phyloP scores from a whole-genome alignment of 1,140 invertebrate species.

The Carposina sasakii region DNA sequence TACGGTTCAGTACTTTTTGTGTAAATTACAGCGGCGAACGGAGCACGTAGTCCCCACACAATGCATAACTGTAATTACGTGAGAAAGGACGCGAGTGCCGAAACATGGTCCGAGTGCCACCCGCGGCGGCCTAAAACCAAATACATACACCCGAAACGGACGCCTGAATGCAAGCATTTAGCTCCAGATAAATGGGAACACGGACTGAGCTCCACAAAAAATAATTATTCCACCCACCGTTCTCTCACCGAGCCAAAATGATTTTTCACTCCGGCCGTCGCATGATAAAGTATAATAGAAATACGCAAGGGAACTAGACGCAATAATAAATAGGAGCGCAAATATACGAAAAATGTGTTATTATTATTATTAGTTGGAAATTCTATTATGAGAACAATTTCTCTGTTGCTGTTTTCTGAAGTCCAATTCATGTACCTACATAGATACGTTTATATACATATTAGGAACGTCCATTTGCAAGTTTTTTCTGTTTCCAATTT shows the following conservation, averaged over 20 bases:
- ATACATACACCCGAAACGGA: slow-evolving; percentile 21
- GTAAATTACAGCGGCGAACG: slow-evolving; percentile 50
- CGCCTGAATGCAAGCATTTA: slow-evolving; percentile 30
- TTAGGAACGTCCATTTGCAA: too few relatives aligned
- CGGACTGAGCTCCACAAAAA: slow-evolving; percentile 22
- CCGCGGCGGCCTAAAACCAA: slow-evolving; percentile 17
- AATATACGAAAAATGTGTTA: too few relatives aligned
- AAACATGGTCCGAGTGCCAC: slow-evolving; percentile 26
- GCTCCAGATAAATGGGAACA: slow-evolving; percentile 30
- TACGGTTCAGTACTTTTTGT: slow-evolving; percentile 41
- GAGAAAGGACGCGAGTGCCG: slow-evolving; percentile 41
- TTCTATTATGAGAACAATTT: too few relatives aligned
- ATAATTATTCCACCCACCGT: slow-evolving; percentile 29
- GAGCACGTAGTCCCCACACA: slow-evolving; percentile 42
- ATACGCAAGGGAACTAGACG: too few relatives aligned
- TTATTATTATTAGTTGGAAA: too few relatives aligned
- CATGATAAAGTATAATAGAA: too few relatives aligned
- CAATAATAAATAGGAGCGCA: too few relatives aligned
- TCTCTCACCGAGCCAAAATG: slow-evolving; percentile 26
- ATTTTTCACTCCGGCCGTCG: too few relatives aligned
- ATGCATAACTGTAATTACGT: slow-evolving; percentile 62
- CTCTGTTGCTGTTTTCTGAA: too few relatives aligned
- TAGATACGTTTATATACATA: too few relatives aligned
- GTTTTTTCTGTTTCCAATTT: too few relatives aligned
- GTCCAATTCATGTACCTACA: too few relatives aligned